Percentiles rank a stretch among this genome's conserved stretches.
Evolutionary conservation across 2,797 vertebrate genomes (phyloP).

Genomic region (Rhinichthys osculus): DNA sequence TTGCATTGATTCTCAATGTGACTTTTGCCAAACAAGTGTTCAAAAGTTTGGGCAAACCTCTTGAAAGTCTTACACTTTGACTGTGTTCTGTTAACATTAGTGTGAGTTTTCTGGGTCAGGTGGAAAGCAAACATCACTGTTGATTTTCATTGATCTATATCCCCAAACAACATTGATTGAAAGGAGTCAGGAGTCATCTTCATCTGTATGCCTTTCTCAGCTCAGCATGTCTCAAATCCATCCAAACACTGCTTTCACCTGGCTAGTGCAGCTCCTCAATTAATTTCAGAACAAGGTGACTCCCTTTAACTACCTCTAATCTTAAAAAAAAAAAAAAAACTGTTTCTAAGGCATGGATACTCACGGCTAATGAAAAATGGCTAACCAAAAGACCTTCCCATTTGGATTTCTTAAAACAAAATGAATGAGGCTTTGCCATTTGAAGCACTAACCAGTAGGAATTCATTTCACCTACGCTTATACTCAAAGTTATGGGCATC

Average conservation of each 20-base stretch:
- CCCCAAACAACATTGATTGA: slow-evolving; percentile 52
- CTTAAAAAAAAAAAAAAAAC: no score
- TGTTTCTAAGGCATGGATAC: background rate
- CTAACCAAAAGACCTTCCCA: background rate
- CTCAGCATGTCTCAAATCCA: slow-evolving; percentile 24
- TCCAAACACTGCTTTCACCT: slow-evolving; percentile 46
- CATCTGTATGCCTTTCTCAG: slow-evolving; percentile 58
- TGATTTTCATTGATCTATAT: slow-evolving; percentile 62
- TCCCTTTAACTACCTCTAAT: background rate
- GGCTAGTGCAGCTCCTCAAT: slow-evolving; percentile 25
- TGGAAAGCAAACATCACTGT: slow-evolving; percentile 58
- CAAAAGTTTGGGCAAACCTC: background rate
- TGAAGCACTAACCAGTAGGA: background rate
- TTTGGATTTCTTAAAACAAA: background rate
- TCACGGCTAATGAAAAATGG: background rate
- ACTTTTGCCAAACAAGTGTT: slow-evolving; percentile 18
- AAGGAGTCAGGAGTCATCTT: slow-evolving; percentile 58
- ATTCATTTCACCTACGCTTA: background rate
- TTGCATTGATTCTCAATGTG: slow-evolving; percentile 11
- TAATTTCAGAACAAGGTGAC: slow-evolving; percentile 43
- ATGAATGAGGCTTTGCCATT: background rate
- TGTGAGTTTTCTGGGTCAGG: slow-evolving; percentile 55
- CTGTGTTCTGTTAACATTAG: slow-evolving; percentile 61
- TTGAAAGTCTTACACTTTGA: slow-evolving; percentile 23
- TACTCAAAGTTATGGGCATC: no score